phyloP scores from a whole-genome alignment of 1,140 invertebrate genomes.

The Papilio helenus region DNA sequence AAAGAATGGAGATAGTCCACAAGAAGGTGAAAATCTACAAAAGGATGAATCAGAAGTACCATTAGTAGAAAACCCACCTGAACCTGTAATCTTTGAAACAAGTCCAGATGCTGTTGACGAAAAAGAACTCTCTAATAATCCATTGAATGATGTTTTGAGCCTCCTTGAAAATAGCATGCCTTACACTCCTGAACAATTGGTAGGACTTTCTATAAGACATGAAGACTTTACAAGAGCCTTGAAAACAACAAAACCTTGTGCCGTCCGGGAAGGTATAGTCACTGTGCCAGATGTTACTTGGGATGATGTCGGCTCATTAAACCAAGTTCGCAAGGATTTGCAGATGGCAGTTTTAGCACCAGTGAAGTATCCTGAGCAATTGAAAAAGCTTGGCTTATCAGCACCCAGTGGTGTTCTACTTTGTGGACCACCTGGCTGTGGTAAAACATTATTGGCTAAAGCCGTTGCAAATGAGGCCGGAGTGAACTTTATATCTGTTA shows the following conservation, averaged over 20 bases:
- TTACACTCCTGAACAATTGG: conserved; percentile 84
- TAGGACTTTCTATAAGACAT: conserved; percentile 86
- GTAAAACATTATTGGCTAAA: conserved; percentile 96
- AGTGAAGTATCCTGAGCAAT: conserved; percentile 92
- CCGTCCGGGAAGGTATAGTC: conserved; percentile 98
- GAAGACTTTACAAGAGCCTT: conserved; percentile 92
- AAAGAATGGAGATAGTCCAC: conserved; percentile 47
- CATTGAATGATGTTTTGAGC: conserved; percentile 66
- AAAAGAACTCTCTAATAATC: conserved; percentile 57
- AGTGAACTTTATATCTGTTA: conserved; percentile 98
- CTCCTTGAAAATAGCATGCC: conserved; percentile 74
- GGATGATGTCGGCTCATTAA: conserved; percentile 97
- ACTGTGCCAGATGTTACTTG: conserved; percentile 98
- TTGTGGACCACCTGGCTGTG: conserved; percentile 97
- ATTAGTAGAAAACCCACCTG: conserved; percentile 48
- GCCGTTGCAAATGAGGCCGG: conserved; percentile 98
- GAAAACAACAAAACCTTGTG: conserved; percentile 94
- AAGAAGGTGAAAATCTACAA: conserved; percentile 42
- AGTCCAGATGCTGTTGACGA: conserved; percentile 45
- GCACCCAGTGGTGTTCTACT: conserved; percentile 94
- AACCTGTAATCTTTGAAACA: conserved; percentile 45
- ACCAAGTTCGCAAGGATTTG: conserved; percentile 94
- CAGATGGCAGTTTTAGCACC: conserved; percentile 96
- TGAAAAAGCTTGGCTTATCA: conserved; percentile 90
- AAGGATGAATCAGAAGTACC: conserved; percentile 48